Percentiles rank a stretch among this genome's conserved stretches.
phyloP scores from a whole-genome alignment of 2,888 invertebrate genomes.

The Heliconius erato region DNA sequence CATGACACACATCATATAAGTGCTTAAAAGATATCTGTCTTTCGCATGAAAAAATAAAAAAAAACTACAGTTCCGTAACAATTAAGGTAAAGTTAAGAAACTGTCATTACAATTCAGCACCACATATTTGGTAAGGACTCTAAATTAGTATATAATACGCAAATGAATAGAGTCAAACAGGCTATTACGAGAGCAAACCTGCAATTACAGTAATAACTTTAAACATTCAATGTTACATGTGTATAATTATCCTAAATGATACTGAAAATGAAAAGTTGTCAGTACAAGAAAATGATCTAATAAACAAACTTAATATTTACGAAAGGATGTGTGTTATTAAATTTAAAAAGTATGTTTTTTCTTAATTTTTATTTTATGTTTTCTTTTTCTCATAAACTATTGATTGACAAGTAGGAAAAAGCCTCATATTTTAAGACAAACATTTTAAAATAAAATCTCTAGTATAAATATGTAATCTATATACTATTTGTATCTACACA shows the following conservation, averaged over 20 bases:
- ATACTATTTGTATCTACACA: neutral
- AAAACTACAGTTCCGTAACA: too few species aligned
- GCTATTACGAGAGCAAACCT: conserved; percentile 6
- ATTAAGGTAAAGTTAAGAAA: neutral
- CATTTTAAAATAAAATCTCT: neutral
- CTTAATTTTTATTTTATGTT: neutral
- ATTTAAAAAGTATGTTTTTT: too few species aligned
- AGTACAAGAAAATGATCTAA: neutral
- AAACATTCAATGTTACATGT: conserved; percentile 20
- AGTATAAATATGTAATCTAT: neutral
- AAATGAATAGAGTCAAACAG: conserved; percentile 24
- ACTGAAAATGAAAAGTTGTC: conserved; percentile 22
- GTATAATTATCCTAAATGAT: conserved; percentile 15
- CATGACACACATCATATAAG: too few species aligned
- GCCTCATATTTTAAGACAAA: too few species aligned
- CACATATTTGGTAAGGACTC: conserved; percentile 6
- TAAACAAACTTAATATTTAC: neutral
- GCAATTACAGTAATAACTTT: conserved; percentile 28
- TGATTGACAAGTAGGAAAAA: neutral
- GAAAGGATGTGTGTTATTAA: neutral
- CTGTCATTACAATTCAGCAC: neutral
- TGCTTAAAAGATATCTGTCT: too few species aligned
- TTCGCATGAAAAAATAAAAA: too few species aligned
- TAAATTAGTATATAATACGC: conserved; percentile 21
- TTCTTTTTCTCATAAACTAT: neutral